Evolutionary conservation across 92 coral and sea anemone species (phyloP), one percentile per base, ranked within the genome.

Genomic region (Epizoanthus ramosus): DNA sequence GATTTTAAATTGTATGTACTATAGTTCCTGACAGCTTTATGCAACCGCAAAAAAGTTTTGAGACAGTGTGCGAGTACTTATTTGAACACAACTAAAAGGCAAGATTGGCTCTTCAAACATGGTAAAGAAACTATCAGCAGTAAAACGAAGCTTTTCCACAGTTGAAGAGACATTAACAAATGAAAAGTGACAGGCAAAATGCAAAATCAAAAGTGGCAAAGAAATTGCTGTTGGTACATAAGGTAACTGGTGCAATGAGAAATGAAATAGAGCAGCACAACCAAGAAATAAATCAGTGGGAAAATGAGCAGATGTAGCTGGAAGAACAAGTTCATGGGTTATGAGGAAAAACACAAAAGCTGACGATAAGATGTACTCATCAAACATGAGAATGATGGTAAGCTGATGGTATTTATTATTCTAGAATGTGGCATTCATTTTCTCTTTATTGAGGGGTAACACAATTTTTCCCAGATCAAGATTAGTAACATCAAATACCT

Each of bases 341-440:
- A n/a, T n/a, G 21, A 13, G 9, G 2, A 25, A 61, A 61, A 22
- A 39, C 43, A 39, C 43, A 39, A 39, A 39, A 39, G 43, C 43
- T 39, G 43, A 39, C 6, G 43, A 6, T 3, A 39, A 39, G 6
- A 39, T 6, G 43, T 39, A 25, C 33, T 19, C 13, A 61, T 60
- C 10, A 60, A 60, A 60, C 24, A 60, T 60, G 65, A 60, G 65
- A 60, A 60, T 60, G 65, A 60, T 19, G 28, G 65, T 60, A 19
- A 60, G 65, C 28, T 60, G 65, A n/a, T 5, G 19, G 18, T 19
- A 60, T n/a, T 60, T 19, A 60, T 60, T 24, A 22, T 61, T 61
- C 24, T 61, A 4, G 66, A 19, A 61, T 5, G 24, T 21, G 21
- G 66, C 66, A 19, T 10, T 61, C 21, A 19, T 61, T 61, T 21